Evolutionary conservation across 2,113 vertebrate species (phyloP).

Genomic region (Syrmaticus mikado): DNA sequence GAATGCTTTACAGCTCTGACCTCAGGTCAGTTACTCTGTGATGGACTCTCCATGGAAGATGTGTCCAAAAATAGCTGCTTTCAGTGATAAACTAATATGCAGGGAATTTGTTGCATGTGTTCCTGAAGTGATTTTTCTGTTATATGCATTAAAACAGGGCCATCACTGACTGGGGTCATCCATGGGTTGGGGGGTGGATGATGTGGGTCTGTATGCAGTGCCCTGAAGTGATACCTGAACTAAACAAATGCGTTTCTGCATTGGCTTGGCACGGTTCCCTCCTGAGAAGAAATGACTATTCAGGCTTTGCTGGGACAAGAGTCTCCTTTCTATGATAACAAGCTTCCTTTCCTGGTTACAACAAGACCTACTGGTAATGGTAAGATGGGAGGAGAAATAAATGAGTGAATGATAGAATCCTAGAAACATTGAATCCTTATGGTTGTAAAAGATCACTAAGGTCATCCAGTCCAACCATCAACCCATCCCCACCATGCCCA

Average conservation of each 20-base stretch:
- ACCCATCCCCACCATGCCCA: too few relatives aligned
- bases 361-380: neutral
- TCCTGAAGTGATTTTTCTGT: neutral
- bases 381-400: rapidly evolving
- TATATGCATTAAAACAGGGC: neutral
- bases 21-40: neutral
- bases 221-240: neutral
- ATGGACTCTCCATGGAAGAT: neutral
- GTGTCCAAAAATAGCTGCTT: neutral
- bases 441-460: too few relatives aligned
- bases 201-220: neutral
- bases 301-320: neutral
- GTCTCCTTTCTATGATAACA: neutral
- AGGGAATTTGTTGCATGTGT: neutral
- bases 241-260: rapidly evolving
- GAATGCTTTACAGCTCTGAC: neutral
- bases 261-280: neutral
- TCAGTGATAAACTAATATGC: neutral
- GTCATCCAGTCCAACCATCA: too few relatives aligned
- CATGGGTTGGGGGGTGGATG: neutral
- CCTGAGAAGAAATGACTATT: neutral
- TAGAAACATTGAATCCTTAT: too few relatives aligned
- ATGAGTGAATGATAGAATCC: neutral
- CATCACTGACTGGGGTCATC: neutral
- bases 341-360: neutral